phyloP scores from a whole-genome alignment of 2,888 invertebrate genomes.

The Onchidella celtica region DNA sequence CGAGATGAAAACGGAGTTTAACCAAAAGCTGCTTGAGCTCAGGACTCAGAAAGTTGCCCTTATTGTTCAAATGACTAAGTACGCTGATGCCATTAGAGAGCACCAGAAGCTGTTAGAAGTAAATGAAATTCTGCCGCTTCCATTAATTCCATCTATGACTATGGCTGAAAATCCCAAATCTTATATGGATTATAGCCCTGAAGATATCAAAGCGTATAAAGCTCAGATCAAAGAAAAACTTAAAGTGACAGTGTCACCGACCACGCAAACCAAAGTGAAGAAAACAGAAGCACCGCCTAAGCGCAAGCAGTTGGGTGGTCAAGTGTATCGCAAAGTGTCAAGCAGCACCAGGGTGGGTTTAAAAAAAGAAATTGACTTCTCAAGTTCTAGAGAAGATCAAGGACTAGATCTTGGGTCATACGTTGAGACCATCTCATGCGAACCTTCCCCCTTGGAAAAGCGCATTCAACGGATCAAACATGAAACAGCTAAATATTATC shows the following conservation, averaged over 20 bases:
- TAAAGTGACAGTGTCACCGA: conserved; percentile 9
- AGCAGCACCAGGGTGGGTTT: not conserved
- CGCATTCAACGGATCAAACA: not conserved
- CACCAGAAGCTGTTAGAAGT: not conserved
- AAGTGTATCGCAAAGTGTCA: conserved; percentile 10
- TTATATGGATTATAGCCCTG: conserved; percentile 15
- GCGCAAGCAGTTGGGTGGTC: conserved; percentile 7
- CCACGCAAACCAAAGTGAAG: not conserved
- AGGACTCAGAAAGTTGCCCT: conserved; percentile 1
- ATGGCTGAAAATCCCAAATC: conserved; percentile 32
- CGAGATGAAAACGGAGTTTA: conserved; percentile 30
- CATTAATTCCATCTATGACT: conserved; percentile 9
- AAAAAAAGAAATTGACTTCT: not conserved
- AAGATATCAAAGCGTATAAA: conserved; percentile 30
- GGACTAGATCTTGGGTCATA: conserved; percentile 19
- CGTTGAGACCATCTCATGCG: conserved; percentile 5
- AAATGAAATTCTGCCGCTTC: not conserved
- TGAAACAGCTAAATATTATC: conserved; percentile 13
- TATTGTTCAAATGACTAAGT: conserved; percentile 17
- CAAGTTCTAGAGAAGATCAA: not conserved
- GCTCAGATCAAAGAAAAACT: conserved; percentile 17
- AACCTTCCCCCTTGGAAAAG: conserved; percentile 27
- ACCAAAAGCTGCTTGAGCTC: conserved; percentile 9
- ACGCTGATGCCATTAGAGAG: not conserved
- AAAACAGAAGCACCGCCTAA: conserved; percentile 28